Conservation (phyloP, 2,113 vertebrate species). For the Neopipo cinnamomea region DNA sequence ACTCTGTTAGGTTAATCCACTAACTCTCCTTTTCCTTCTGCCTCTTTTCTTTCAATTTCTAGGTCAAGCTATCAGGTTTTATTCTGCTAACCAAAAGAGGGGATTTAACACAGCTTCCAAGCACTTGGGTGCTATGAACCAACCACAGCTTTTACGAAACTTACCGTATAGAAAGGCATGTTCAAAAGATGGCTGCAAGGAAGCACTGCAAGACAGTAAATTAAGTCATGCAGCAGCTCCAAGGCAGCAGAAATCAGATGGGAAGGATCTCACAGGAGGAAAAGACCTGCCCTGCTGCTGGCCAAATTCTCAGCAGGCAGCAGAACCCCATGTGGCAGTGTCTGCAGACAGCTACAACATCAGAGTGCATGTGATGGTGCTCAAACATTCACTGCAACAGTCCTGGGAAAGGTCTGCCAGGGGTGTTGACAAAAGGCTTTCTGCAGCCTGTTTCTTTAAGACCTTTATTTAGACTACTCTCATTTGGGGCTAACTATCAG, state of each 20-base stretch:
- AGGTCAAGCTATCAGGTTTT: conserved; percentile 13
- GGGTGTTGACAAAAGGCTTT: background rate
- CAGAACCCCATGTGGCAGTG: accelerated
- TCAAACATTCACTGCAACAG: background rate
- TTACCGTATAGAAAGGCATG: background rate
- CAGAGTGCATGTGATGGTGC: accelerated
- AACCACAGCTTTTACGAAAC: background rate
- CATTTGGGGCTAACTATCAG: background rate
- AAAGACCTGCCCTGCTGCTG: background rate
- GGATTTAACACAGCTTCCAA: background rate
- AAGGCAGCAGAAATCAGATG: background rate
- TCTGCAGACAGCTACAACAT: background rate
- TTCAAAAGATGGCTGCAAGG: background rate
- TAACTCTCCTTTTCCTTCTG: conserved; percentile 11
- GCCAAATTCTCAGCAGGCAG: background rate
- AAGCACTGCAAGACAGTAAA: background rate
- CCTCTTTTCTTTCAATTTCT: conserved; percentile 6
- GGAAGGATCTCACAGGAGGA: background rate
- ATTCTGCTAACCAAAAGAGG: background rate
- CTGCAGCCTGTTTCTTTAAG: background rate
- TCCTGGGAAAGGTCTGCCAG: background rate
- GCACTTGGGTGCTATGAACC: background rate
- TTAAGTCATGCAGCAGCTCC: background rate
- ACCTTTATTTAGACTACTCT: background rate
- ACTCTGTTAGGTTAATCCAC: background rate